A percentile compares a stretch with the other conserved stretches of the same genome.
Conservation (phyloP, 2,113 vertebrate species). For the Haemorhous mexicanus region DNA sequence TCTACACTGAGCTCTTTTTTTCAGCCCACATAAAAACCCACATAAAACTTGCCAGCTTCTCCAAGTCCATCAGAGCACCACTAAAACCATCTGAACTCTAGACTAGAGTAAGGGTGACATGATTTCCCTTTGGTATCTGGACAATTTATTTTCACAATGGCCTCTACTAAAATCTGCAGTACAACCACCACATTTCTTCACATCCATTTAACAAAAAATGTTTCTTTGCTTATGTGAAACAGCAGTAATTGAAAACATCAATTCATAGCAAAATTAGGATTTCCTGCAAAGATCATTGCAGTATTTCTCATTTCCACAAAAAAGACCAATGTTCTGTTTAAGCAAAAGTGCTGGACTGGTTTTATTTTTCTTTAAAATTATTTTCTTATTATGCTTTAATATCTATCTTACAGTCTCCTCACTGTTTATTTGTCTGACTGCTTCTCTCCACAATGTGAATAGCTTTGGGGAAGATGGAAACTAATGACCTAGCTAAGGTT, state of each 20-base stretch:
- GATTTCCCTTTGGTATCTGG: background rate
- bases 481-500: slow-evolving; percentile 66
- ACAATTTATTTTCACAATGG: slow-evolving; percentile 11
- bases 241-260: background rate
- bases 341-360: background rate
- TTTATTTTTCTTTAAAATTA: slow-evolving; percentile 27
- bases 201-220: slow-evolving; percentile 5
- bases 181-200: background rate
- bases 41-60: background rate
- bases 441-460: slow-evolving; percentile 53
- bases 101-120: background rate
- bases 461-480: slow-evolving; percentile 71
- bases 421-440: slow-evolving; percentile 63
- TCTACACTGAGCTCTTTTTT: background rate
- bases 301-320: slow-evolving; percentile 15
- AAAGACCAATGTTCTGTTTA: slow-evolving; percentile 11
- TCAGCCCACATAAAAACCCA: background rate
- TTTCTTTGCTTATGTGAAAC: background rate
- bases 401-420: slow-evolving; percentile 13
- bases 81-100: background rate
- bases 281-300: background rate
- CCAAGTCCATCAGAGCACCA: background rate
- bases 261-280: background rate
- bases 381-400: slow-evolving; percentile 50
- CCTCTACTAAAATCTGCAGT: slow-evolving; percentile 11